Evolutionary conservation across 2,113 vertebrate genomes (phyloP), one percentile per base, ranked within the genome.

Genomic region (Gadus chalcogrammus): DNA sequence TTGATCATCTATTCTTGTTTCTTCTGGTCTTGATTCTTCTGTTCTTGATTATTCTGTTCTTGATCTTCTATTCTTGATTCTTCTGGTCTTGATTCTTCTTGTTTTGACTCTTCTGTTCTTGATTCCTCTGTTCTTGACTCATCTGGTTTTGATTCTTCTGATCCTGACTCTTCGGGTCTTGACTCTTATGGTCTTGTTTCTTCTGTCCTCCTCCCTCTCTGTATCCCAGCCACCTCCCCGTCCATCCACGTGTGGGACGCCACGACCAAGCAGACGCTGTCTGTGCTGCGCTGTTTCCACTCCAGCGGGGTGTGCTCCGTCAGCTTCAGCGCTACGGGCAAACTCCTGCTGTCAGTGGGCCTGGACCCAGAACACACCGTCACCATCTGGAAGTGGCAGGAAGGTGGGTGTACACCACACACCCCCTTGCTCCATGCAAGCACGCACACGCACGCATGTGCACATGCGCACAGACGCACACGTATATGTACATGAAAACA

Each of bases 371-470:
- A 97, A 35, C 96, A 99, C 60, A 99, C 95, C 1, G 67, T 99
- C 69, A 97, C 96, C 88, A 94, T 99, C 86, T 98, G 96, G 96
- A 96, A 95, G 74, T 98, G 97, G 97, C 97, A 99, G 79, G 97
- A 99, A 97, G 97, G 95, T 96, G 90, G 73, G 73, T 35, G 38
- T 22, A 60, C 20, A 27, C 8, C 18, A 27, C 13, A 35, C n/a
- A 1, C 55, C 1, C 55, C 2, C 55, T 17, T 3, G 5, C 7
- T 3, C 55, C 15, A 58, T 7, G n/a, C 55, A 17, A 16, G n/a
- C 55, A 58, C 55, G 11, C 42, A 48, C 42, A 48, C 42, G 2
- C 42, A 48, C 42, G 38, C 38, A 42, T 42, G 38, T 1, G 5
- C 38, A 11, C 38, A 42, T 11, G 6, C 38, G 4, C 38, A 1